Evolutionary conservation across 1,140 invertebrate genomes (phyloP).

Genomic region (Sycobia sp.): DNA sequence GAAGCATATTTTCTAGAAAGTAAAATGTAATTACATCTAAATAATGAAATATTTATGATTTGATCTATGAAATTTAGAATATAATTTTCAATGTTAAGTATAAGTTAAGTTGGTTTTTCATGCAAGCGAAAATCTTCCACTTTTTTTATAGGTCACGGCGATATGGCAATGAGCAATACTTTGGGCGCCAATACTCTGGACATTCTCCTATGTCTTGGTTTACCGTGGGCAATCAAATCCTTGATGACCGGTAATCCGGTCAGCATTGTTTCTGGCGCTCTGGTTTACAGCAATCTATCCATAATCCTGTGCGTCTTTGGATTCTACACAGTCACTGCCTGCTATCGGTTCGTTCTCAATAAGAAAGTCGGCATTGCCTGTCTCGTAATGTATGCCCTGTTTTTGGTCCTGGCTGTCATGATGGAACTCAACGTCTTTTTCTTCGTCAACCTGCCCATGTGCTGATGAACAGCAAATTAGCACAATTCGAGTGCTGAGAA

Average conservation of each 20-base stretch:
- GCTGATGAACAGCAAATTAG: constrained; percentile 35
- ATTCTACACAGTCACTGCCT: constrained; percentile 64
- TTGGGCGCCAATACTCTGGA: constrained; percentile 85
- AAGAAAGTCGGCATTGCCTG: constrained; percentile 66
- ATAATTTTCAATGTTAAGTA: no score
- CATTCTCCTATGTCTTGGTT: constrained; percentile 81
- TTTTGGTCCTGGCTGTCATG: constrained; percentile 68
- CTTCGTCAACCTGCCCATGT: constrained; percentile 57
- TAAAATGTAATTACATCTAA: no score
- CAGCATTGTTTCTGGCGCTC: constrained; percentile 65
- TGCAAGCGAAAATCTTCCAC: no score
- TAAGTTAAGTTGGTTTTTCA: no score
- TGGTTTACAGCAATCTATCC: constrained; percentile 70
- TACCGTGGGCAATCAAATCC: constrained; percentile 83
- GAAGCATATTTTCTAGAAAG: no score
- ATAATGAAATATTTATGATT: no score
- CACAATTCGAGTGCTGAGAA: no score
- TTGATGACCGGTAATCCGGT: constrained; percentile 63
- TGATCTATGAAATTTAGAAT: no score
- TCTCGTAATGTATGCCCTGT: constrained; percentile 66
- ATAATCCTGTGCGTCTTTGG: constrained; percentile 66
- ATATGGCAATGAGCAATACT: constrained; percentile 85
- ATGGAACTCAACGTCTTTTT: constrained; percentile 63
- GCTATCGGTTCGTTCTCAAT: constrained; percentile 66
- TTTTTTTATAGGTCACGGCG: constrained; percentile 70